Evolutionary conservation across 1,140 invertebrate genomes (phyloP).

Genomic region (Popillia japonica): DNA sequence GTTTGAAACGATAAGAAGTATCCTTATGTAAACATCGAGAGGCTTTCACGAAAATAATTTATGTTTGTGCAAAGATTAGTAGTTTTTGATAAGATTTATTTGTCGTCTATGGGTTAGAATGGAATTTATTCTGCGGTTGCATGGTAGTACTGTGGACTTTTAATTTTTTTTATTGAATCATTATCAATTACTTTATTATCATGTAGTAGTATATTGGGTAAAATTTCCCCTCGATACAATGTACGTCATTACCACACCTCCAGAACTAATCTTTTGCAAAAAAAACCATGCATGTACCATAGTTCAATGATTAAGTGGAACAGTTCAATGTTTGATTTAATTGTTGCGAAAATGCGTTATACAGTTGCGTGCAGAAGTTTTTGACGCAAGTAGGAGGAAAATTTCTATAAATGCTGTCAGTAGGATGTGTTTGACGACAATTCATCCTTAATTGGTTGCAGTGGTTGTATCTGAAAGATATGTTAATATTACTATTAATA

Average conservation of each 20-base stretch:
- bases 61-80: conserved; percentile 4
- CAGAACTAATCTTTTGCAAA: neutral
- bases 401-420: too few species aligned
- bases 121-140: too few species aligned
- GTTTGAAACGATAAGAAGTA: neutral
- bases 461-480: too few species aligned
- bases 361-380: too few species aligned
- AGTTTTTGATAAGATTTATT: conserved; percentile 10
- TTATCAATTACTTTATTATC: neutral
- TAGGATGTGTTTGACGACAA: too few species aligned
- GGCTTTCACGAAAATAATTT: neutral
- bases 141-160: too few species aligned
- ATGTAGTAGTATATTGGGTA: neutral
- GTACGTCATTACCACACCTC: neutral
- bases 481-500: too few species aligned
- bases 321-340: neutral
- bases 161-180: too few species aligned
- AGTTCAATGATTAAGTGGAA: neutral
- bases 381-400: too few species aligned
- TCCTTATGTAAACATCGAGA: conserved; percentile 4
- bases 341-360: too few species aligned
- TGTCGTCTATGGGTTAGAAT: neutral
- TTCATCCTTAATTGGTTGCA: too few species aligned
- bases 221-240: neutral
- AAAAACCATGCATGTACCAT: neutral